Percentiles rank a stretch among this genome's conserved stretches.
phyloP scores from a whole-genome alignment of 23 tunicate species.

The Aplidium turbinatum region DNA sequence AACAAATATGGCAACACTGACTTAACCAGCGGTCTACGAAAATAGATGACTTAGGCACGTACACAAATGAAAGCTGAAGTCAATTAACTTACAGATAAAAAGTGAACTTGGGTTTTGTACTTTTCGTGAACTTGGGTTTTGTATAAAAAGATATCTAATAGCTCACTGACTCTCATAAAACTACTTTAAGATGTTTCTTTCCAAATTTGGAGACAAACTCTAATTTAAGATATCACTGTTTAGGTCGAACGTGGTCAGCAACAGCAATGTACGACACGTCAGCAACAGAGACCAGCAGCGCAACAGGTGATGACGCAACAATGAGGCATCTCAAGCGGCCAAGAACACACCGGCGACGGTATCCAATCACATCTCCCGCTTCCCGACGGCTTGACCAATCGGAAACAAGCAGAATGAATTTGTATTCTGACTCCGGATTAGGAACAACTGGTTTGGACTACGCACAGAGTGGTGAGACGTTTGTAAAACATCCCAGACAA shows the following conservation, averaged over 20 bases:
- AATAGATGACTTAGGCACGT: too few species aligned
- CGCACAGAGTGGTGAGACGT: constrained; percentile 62
- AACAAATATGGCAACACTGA: background rate
- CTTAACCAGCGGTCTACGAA: background rate
- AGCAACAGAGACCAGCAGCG: constrained; percentile 73
- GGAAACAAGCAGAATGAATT: constrained; percentile 23
- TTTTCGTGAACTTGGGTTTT: too few species aligned
- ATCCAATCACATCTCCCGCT: constrained; percentile 12
- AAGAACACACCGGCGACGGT: constrained; percentile 37
- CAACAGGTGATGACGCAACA: constrained; percentile 1
- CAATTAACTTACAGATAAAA: too few species aligned
- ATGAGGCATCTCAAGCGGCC: constrained; percentile 11
- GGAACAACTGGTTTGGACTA: constrained; percentile 84
- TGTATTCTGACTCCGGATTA: constrained; percentile 73
- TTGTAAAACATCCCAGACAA: background rate
- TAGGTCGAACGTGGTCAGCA: constrained; percentile 68
- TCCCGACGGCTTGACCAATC: constrained; percentile 34
- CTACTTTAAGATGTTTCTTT: too few species aligned
- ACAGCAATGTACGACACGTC: constrained; percentile 77
- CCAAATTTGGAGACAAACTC: too few species aligned
- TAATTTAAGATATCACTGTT: too few species aligned
- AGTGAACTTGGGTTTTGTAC: too few species aligned
- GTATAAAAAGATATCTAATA: too few species aligned
- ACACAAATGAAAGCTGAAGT: too few species aligned
- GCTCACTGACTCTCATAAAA: too few species aligned